A percentile compares a stretch with the other conserved stretches of the same genome.
phyloP scores from a whole-genome alignment of 1,140 invertebrate species.

The Matsumurasca onukii region DNA sequence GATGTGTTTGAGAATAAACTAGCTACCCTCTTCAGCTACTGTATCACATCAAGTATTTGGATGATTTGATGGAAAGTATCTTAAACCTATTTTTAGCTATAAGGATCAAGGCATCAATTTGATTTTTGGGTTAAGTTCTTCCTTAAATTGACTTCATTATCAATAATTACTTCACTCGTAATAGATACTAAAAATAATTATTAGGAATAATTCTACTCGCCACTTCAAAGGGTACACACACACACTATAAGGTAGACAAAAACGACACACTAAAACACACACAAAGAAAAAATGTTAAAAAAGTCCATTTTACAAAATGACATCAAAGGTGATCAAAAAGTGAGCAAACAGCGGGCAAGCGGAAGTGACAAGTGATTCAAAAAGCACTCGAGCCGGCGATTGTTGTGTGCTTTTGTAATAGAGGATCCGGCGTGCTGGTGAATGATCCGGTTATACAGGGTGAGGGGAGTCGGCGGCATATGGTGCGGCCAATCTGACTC shows the following conservation, averaged over 20 bases:
- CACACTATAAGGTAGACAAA: neutral
- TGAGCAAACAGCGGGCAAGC: neutral
- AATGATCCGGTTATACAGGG: neutral
- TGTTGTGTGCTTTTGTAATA: neutral
- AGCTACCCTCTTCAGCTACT: too few relatives aligned
- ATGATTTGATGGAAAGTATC: too few relatives aligned
- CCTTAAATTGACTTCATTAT: too few relatives aligned
- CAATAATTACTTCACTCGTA: too few relatives aligned
- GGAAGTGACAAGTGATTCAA: conserved; percentile 10
- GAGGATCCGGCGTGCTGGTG: neutral
- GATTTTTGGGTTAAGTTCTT: too few relatives aligned
- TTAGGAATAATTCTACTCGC: neutral
- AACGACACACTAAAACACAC: too few relatives aligned
- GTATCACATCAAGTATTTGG: too few relatives aligned
- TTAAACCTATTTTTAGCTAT: too few relatives aligned
- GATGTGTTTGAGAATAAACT: too few relatives aligned
- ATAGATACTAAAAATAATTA: neutral
- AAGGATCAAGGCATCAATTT: too few relatives aligned
- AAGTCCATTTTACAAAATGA: neutral
- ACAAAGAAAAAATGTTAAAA: too few relatives aligned
- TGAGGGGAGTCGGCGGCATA: neutral
- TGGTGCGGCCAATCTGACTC: neutral
- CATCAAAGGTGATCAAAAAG: neutral
- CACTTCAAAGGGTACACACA: neutral
- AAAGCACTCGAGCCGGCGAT: conserved; percentile 6